A percentile compares a stretch with the other conserved stretches of the same genome.
Evolutionary conservation across 2,888 invertebrate genomes (phyloP).

Genomic region (Agrotis ipsilon): DNA sequence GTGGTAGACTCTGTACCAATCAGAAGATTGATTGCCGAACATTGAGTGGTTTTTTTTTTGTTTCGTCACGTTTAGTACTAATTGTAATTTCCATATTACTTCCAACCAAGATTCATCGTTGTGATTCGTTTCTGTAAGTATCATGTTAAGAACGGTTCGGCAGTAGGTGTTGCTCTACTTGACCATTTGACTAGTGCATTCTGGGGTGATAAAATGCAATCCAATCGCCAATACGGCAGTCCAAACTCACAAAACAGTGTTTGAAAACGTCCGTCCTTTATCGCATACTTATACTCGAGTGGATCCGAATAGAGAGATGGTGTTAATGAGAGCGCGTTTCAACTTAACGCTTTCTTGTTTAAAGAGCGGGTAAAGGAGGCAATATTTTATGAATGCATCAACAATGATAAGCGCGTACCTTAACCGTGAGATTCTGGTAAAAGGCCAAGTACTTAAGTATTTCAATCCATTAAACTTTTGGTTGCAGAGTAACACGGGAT

Average conservation of each 20-base stretch:
- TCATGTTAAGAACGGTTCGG: conserved; percentile 3
- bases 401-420: neutral
- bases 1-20: conserved; percentile 5
- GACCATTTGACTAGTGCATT: neutral
- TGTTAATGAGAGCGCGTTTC: neutral
- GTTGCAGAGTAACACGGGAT: neutral
- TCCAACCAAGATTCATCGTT: neutral
- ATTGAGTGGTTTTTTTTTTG: conserved; percentile 3
- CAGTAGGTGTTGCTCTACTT: conserved; percentile 5
- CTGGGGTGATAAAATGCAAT: conserved; percentile 2
- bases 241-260: neutral
- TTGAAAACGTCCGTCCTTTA: neutral
- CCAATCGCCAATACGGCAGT: neutral
- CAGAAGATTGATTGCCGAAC: conserved; percentile 3
- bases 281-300: neutral
- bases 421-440: too few relatives aligned
- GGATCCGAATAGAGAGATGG: neutral
- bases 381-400: neutral
- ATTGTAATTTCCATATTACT: conserved; percentile 2
- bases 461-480: neutral
- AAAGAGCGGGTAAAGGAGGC: neutral
- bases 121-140: too few relatives aligned
- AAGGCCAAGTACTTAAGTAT: too few relatives aligned
- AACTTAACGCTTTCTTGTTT: neutral
- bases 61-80: conserved; percentile 1